Conservation (phyloP, 2,797 vertebrate genomes). For the Heliangelus exortis region DNA sequence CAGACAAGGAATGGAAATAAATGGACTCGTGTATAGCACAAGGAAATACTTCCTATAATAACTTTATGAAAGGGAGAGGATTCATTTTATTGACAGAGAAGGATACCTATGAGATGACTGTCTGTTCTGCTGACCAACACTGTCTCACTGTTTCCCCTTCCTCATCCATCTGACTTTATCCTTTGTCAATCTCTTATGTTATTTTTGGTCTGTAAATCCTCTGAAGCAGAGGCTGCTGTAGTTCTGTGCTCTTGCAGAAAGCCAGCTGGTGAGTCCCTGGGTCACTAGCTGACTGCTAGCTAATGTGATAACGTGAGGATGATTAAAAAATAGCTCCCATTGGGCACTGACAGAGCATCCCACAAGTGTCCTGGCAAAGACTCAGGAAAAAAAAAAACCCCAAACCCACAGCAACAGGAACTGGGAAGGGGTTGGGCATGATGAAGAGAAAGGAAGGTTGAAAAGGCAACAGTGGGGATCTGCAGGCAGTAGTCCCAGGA, state of each 20-base stretch:
- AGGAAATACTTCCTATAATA: background rate
- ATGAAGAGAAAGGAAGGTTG: background rate
- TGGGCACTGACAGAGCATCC: background rate
- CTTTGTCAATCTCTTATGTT: conserved; percentile 20
- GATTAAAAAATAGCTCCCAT: background rate
- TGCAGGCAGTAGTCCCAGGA: background rate
- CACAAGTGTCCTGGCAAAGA: background rate
- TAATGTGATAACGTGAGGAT: background rate
- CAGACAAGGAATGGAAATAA: background rate
- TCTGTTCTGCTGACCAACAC: conserved; percentile 31
- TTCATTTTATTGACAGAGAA: conserved; percentile 29
- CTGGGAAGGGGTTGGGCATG: background rate
- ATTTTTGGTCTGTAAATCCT: conserved; percentile 48
- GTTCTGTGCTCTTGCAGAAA: background rate
- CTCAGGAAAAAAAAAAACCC: background rate
- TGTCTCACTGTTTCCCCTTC: conserved; percentile 14
- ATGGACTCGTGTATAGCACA: background rate
- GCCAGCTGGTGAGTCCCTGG: background rate
- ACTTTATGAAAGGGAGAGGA: conserved; percentile 16
- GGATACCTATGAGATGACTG: conserved; percentile 13
- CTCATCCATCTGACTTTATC: conserved; percentile 31
- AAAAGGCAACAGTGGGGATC: background rate
- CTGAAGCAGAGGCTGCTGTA: background rate
- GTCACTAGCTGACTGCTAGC: background rate
- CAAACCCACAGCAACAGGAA: background rate